Percentiles rank a stretch among this genome's conserved stretches.
These are phyloP conservation scores for Leucoraja erinaceus DNA, from an alignment of 2,113 vertebrate species.

Conservation along the genomic window DNA sequence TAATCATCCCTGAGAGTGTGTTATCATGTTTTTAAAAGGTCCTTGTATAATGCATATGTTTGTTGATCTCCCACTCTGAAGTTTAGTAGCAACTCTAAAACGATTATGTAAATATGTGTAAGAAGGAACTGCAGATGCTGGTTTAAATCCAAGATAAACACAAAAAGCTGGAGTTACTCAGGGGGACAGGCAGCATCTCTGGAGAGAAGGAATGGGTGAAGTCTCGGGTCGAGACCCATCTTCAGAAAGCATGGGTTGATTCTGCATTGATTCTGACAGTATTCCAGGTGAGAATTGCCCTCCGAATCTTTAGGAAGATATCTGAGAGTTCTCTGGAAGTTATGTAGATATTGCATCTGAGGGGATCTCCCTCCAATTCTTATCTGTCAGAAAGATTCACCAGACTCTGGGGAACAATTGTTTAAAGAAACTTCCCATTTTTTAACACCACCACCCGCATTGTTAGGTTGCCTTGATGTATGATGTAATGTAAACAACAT, in stretches of 20 bases:
- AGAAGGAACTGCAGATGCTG: too few species aligned
- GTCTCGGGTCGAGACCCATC: too few species aligned
- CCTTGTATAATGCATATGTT: not conserved
- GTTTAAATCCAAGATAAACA: too few species aligned
- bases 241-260: not conserved
- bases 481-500: too few species aligned
- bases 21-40: not conserved
- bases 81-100: not conserved
- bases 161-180: too few species aligned
- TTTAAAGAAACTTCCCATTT: not conserved
- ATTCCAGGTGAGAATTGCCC: not conserved
- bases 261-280: not conserved
- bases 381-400: not conserved
- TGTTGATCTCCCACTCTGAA: not conserved
- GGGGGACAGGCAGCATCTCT: too few species aligned
- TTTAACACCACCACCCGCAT: too few species aligned
- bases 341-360: not conserved
- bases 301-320: too few species aligned
- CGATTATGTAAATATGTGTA: too few species aligned
- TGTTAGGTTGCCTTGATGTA: too few species aligned
- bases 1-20: not conserved
- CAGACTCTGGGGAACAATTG: not conserved
- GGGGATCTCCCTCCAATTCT: not conserved
- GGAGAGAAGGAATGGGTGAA: too few species aligned
- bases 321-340: not conserved